A percentile compares a stretch with the other conserved stretches of the same genome.
phyloP scores from a whole-genome alignment of 2,888 invertebrate species.

The Heliconius hortense region DNA sequence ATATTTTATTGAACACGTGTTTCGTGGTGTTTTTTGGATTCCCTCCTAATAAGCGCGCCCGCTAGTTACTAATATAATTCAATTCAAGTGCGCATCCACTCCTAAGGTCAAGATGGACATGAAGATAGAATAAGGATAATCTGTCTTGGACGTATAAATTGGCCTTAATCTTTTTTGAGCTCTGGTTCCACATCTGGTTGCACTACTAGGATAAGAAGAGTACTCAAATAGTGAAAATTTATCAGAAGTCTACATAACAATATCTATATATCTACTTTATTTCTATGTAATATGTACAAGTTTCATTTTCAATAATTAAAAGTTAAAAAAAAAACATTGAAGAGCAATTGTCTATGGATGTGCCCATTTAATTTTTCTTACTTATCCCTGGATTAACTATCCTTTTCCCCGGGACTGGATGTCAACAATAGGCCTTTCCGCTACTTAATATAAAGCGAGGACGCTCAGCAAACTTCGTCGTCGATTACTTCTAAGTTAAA shows the following conservation, averaged over 20 bases:
- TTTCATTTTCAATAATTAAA: neutral
- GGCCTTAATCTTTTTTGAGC: neutral
- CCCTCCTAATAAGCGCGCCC: too few species aligned
- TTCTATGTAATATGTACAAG: neutral
- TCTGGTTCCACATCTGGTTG: neutral
- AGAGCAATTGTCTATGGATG: neutral
- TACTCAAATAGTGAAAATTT: too few species aligned
- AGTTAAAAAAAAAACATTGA: neutral
- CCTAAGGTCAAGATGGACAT: too few species aligned
- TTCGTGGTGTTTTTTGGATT: too few species aligned
- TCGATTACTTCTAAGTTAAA: slow-evolving; percentile 40
- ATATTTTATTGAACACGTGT: too few species aligned
- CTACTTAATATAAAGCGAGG: slow-evolving; percentile 30
- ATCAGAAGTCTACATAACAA: too few species aligned
- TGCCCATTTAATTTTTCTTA: slow-evolving; percentile 8
- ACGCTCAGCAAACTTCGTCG: slow-evolving; percentile 34
- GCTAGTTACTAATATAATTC: too few species aligned
- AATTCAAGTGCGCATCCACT: too few species aligned
- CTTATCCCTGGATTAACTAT: slow-evolving; percentile 8
- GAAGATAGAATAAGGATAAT: too few species aligned
- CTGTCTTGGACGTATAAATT: neutral
- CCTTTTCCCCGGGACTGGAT: slow-evolving; percentile 2
- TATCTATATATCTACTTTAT: neutral
- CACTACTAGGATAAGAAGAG: neutral
- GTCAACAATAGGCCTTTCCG: slow-evolving; percentile 12